A percentile compares a stretch with the other conserved stretches of the same genome.
Conservation (phyloP, 2,888 invertebrate species). For the Eurytoma adleriae region DNA sequence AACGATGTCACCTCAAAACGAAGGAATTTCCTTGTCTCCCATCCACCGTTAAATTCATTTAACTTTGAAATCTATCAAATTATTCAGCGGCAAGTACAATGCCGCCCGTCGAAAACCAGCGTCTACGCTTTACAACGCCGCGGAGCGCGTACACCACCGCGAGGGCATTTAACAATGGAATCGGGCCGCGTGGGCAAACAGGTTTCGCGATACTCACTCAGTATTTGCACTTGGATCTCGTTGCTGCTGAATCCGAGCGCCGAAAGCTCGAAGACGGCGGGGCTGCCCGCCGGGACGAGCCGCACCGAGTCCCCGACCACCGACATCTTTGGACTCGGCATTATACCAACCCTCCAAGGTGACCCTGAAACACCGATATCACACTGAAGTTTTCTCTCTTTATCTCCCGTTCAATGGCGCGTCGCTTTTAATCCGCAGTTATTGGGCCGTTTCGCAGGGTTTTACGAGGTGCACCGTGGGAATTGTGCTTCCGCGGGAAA, state of each 20-base stretch:
- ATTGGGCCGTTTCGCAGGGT: neutral
- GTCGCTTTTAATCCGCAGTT: neutral
- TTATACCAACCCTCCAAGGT: slow-evolving; percentile 95
- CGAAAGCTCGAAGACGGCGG: slow-evolving; percentile 93
- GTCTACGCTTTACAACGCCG: too few species aligned
- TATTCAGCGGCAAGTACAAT: too few species aligned
- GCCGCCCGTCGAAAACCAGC: too few species aligned
- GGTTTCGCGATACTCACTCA: slow-evolving; percentile 75
- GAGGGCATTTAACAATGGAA: too few species aligned
- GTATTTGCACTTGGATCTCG: slow-evolving; percentile 79
- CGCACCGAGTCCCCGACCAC: slow-evolving; percentile 92
- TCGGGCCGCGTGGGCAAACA: neutral
- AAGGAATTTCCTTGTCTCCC: too few species aligned
- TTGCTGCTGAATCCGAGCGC: slow-evolving; percentile 80
- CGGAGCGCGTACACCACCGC: too few species aligned
- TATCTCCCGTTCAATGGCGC: too few species aligned
- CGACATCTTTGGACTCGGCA: slow-evolving; percentile 86
- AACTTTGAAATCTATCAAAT: too few species aligned
- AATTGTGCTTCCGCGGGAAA: too few species aligned
- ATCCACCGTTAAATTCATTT: too few species aligned
- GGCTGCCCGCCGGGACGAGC: slow-evolving; percentile 92
- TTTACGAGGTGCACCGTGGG: neutral
- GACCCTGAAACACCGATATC: slow-evolving; percentile 82
- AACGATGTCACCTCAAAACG: too few species aligned
- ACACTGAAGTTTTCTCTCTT: neutral